A percentile compares a stretch with the other conserved stretches of the same genome.
These are phyloP conservation scores for Dorcus hopei DNA, from an alignment of 2,888 invertebrate genomes.

Conservation along the genomic window DNA sequence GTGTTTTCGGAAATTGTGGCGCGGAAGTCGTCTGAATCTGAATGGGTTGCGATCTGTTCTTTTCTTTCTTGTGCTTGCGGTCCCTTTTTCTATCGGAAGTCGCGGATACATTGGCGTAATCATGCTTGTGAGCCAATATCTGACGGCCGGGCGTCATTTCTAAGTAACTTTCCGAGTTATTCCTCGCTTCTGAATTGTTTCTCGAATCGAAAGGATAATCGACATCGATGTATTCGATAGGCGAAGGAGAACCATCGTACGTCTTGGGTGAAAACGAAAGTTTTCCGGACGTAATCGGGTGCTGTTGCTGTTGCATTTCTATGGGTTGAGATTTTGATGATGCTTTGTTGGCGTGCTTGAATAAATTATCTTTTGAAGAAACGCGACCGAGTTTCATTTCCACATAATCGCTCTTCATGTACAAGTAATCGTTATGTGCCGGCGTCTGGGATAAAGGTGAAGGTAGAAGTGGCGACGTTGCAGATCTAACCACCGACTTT, in stretches of 20 bases:
- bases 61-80: conserved; percentile 44
- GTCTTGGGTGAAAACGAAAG: conserved; percentile 25
- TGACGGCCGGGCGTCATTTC: conserved; percentile 49
- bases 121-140: too few species aligned
- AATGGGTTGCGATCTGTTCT: conserved; percentile 61
- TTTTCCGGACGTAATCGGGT: conserved; percentile 19
- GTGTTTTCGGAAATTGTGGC: conserved; percentile 25
- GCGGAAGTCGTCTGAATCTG: conserved; percentile 53
- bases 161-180: conserved; percentile 47
- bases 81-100: conserved; percentile 37
- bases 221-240: conserved; percentile 30
- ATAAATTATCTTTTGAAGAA: too few species aligned
- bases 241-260: conserved; percentile 25
- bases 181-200: conserved; percentile 17
- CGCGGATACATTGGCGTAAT: neutral
- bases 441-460: conserved; percentile 13
- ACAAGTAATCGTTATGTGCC: conserved; percentile 43
- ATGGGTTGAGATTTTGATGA: too few species aligned
- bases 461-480: conserved; percentile 4
- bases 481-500: neutral
- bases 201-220: conserved; percentile 33
- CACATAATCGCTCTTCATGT: conserved; percentile 36
- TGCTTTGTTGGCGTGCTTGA: too few species aligned
- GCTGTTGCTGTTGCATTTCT: neutral
- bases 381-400: neutral